These are phyloP conservation scores for Morone saxatilis DNA, from an alignment of 2,113 vertebrate species.

Conservation along the genomic window DNA sequence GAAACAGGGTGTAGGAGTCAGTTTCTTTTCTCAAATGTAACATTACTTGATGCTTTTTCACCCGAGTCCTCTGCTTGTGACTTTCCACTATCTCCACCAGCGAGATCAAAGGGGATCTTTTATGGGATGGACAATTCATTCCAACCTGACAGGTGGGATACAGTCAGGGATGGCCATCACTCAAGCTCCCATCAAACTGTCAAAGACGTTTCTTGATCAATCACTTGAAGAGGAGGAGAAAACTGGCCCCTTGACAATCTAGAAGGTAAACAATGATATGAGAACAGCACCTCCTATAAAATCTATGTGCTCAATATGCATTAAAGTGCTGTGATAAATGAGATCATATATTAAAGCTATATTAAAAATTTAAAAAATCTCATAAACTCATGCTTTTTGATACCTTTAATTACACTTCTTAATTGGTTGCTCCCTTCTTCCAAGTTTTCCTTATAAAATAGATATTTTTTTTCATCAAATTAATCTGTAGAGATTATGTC, in stretches of 20 bases:
- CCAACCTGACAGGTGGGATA: conserved; percentile 76
- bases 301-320: not conserved
- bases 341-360: not conserved
- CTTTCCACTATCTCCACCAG: conserved; percentile 66
- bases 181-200: conserved; percentile 80
- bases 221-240: conserved; percentile 66
- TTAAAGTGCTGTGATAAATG: not conserved
- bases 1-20: conserved; percentile 16
- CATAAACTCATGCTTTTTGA: too few relatives aligned
- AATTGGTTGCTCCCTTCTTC: not conserved
- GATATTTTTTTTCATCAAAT: not conserved
- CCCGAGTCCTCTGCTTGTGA: conserved; percentile 35
- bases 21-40: conserved; percentile 25
- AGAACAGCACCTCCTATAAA: conserved; percentile 31
- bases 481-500: not conserved
- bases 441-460: not conserved
- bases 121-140: conserved; percentile 82
- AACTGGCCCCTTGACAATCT: conserved; percentile 64
- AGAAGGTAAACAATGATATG: conserved; percentile 57
- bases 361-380: not conserved
- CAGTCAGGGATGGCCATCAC: conserved; percentile 76
- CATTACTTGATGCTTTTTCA: conserved; percentile 56
- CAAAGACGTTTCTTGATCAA: conserved; percentile 80
- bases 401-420: not conserved
- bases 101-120: conserved; percentile 82